Evolutionary conservation across 1,140 invertebrate genomes (phyloP).

Genomic region (Centruroides vittatus): DNA sequence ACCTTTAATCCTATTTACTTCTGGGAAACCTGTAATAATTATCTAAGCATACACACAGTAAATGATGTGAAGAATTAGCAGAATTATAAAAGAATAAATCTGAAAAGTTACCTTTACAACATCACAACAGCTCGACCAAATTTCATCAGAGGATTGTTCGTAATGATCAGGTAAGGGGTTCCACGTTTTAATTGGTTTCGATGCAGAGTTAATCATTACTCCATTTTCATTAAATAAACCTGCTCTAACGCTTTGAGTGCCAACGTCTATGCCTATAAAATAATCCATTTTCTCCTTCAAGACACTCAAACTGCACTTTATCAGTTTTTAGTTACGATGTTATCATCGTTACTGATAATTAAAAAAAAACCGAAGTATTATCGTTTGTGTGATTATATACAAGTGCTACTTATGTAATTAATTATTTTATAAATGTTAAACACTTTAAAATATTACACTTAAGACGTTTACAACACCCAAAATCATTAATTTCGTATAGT

Average conservation of each 20-base stretch:
- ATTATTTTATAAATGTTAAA: too few species aligned
- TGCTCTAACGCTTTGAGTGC: slow-evolving; percentile 72
- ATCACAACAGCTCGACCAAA: slow-evolving; percentile 58
- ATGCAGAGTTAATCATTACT: slow-evolving; percentile 44
- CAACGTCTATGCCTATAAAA: slow-evolving; percentile 87
- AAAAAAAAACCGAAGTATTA: too few species aligned
- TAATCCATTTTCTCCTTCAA: slow-evolving; percentile 7
- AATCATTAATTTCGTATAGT: too few species aligned
- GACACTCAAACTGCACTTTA: too few species aligned
- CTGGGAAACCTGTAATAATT: not conserved
- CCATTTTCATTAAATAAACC: slow-evolving; percentile 55
- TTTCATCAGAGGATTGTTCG: slow-evolving; percentile 84
- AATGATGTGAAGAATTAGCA: not conserved
- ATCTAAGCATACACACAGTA: not conserved
- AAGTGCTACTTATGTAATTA: too few species aligned
- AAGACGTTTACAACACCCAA: too few species aligned
- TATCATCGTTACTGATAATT: too few species aligned
- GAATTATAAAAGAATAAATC: too few species aligned
- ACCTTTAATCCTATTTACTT: slow-evolving; percentile 14
- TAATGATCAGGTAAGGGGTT: slow-evolving; percentile 60
- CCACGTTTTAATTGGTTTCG: slow-evolving; percentile 55
- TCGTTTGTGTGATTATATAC: too few species aligned
- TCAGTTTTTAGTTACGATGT: too few species aligned
- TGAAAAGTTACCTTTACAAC: slow-evolving; percentile 46
- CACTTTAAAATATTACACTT: too few species aligned